Evolutionary conservation across 2,888 invertebrate species (phyloP).

Genomic region (Apomyelois bistriatella): DNA sequence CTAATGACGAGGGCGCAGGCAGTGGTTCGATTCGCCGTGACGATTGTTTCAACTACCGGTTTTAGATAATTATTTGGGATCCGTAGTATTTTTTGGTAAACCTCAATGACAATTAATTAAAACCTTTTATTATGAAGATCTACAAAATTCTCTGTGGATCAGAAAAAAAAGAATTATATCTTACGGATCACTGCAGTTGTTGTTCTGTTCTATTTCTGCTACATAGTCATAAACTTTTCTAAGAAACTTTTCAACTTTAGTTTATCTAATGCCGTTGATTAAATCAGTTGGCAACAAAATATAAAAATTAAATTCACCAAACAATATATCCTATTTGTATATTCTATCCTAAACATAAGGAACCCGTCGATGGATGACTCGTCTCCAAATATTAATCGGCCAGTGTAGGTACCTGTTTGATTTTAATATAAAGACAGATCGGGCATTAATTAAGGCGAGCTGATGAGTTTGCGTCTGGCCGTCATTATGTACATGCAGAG

Average conservation of each 20-base stretch:
- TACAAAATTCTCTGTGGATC: no score
- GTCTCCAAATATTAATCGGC: slow-evolving; percentile 37
- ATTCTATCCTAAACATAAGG: slow-evolving; percentile 21
- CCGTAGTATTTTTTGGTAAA: slow-evolving; percentile 20
- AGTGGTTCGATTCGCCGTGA: slow-evolving; percentile 54
- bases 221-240: no score
- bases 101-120: no score
- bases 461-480: slow-evolving; percentile 70
- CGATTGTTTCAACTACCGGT: slow-evolving; percentile 69
- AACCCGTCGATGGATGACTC: slow-evolving; percentile 32
- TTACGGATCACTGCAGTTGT: no score
- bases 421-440: slow-evolving; percentile 79
- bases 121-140: no score
- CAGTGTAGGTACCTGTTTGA: slow-evolving; percentile 40
- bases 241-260: no score
- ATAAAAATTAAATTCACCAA: no score
- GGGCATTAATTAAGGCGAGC: slow-evolving; percentile 75
- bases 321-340: background rate
- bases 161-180: no score
- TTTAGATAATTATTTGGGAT: slow-evolving; percentile 56
- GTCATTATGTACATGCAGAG: slow-evolving; percentile 75
- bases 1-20: slow-evolving; percentile 26
- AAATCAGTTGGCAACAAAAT: no score
- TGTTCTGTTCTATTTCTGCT: no score
- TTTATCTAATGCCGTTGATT: no score